Base-by-base conservation (phyloP, 2,113 vertebrate genomes). In the Archocentrus centrarchus region DNA sequence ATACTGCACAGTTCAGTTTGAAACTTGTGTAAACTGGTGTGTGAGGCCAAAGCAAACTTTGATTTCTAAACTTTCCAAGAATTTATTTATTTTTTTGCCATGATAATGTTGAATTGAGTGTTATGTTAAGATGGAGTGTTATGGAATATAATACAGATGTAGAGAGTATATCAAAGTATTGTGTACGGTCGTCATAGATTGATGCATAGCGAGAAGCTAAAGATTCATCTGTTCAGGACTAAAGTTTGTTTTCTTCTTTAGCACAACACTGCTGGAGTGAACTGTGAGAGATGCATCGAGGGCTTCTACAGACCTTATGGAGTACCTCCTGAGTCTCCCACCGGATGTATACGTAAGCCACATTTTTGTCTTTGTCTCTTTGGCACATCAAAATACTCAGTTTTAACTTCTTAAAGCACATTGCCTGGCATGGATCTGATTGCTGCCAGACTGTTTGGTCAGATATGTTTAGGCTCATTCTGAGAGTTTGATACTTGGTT, bases 261-360 rank as follows among this genome's bases (percentile, higher is more conserved):
- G 98, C 98, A 99, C 89, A 97, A 99, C 94, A 99, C 98, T 13
- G 97, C 96, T 6, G 98, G 98, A 35, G 81, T 97, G 77, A 99
- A 99, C 94, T 99, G 98, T 94, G 98, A 99, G 85, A 89, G 63
- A 60, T 99, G 98, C 89, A 87, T 89, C 3, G 85, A 95, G 35
- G 97, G 98, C 64, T 98, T 96, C 91, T 99, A 96, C 81, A 97
- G 97, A 76, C 97, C 97, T 4, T 81, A 94, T 0, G 95, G 96
- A 7, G 83, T 96, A 22, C 93, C 96, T 1, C 79, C 86, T 0
- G 95, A 94, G 4, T 96, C 97, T 76, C 94, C 95, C 0, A 14
- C 92, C 3, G 97, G 97, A 81, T 99, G 98, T 66, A 96, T 94
- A 94, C 86, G 98, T 99, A 95, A 95, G 97, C 90, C 18, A 3